Base-by-base conservation (phyloP, 1,140 invertebrate genomes). In the Procambarus virginalis region DNA sequence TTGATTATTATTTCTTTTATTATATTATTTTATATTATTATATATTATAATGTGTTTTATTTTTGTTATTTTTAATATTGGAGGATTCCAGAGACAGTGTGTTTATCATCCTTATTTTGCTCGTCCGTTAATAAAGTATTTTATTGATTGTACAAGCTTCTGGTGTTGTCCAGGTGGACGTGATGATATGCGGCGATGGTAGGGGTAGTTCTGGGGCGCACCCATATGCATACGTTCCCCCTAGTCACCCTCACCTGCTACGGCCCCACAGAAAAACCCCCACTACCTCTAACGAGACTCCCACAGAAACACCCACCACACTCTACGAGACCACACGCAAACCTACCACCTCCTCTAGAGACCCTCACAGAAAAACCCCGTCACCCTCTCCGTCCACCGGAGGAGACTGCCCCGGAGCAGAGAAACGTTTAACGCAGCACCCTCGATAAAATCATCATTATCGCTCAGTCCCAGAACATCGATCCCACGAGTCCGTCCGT, bases 391-490 rank as follows among this genome's bases (percentile, higher is more conserved):
- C 34, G 34, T n/a, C n/a, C 70, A 45, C 86, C 86, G 2, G 78
- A 60, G 6, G 78, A 81, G 60, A 58, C 34, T n/a, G 78, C 82
- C 17, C 60, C 82, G 48, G n/a, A 81, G 49, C n/a, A n/a, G n/a
- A n/a, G n/a, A n/a, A n/a, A n/a, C n/a, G n/a, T n/a, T n/a, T n/a
- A n/a, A n/a, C n/a, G n/a, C n/a, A n/a, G n/a, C n/a, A n/a, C 86
- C 86, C 17, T 46, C 70, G 80, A 77, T 17, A 77, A 86, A 58
- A 79, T 48, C 46, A 17, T 64, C 45, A 76, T 86, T n/a, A 12
- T 80, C 3, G 88, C 81, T n/a, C 64, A 70, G n/a, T 81, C 88
- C 2, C 88, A 89, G 58, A 84, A 89, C n/a, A 3, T 84, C 1
- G 88, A 84, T 17, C 81, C 82, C 2, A 17, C 58, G 2, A 49